phyloP scores from a whole-genome alignment of 2,797 vertebrate species.

The Allobates femoralis region DNA sequence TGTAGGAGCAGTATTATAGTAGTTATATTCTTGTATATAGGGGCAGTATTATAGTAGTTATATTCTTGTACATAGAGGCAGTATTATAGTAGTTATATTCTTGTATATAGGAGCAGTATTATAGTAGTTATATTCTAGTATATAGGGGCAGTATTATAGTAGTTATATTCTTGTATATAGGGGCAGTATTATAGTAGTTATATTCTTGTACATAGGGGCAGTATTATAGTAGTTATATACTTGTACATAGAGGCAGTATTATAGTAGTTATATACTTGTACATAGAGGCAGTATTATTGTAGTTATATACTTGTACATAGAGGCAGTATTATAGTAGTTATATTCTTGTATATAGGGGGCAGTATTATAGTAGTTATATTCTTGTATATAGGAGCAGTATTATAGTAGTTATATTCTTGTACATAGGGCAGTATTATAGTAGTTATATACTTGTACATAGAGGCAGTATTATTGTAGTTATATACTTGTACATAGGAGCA shows the following conservation, averaged over 20 bases:
- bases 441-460: constrained; percentile 21
- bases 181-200: constrained; percentile 10
- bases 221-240: constrained; percentile 7
- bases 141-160: not conserved
- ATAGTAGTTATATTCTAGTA: constrained; percentile 2
- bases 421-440: constrained; percentile 20
- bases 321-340: constrained; percentile 5
- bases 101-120: no score
- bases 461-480: not conserved
- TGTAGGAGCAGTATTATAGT: not conserved
- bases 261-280: constrained; percentile 10
- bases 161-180: not conserved
- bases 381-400: constrained; percentile 9
- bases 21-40: constrained; percentile 2
- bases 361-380: constrained; percentile 11
- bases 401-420: constrained; percentile 28
- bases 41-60: constrained; percentile 1
- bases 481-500: not conserved
- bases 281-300: constrained; percentile 10
- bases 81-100: not conserved
- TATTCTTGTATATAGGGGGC: not conserved
- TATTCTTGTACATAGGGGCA: constrained; percentile 7
- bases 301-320: constrained; percentile 19
- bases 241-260: not conserved
- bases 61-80: not conserved